Evolutionary conservation across 2,113 vertebrate species (phyloP).

Genomic region (Hippocampus guttulatus): DNA sequence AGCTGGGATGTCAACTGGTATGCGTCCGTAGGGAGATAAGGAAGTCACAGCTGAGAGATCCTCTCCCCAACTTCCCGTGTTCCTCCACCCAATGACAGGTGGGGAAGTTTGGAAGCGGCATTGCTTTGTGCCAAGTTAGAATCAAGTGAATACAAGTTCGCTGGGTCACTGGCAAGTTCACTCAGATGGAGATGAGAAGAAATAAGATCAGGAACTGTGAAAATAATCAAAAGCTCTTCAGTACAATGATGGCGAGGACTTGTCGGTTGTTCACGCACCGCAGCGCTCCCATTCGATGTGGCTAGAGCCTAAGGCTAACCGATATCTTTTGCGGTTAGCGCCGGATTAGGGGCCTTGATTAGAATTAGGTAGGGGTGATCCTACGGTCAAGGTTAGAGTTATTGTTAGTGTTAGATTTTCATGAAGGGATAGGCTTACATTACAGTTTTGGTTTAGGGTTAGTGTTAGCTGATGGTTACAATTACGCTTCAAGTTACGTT

Average conservation of each 20-base stretch:
- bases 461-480: neutral
- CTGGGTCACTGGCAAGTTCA: no score
- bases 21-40: neutral
- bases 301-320: neutral
- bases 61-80: neutral
- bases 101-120: neutral
- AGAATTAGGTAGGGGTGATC: neutral
- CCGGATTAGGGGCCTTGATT: neutral
- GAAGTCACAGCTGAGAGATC: neutral
- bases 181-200: no score
- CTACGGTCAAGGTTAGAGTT: neutral
- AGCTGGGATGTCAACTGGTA: neutral
- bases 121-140: neutral
- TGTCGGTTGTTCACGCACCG: neutral
- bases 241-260: neutral
- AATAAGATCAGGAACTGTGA: neutral
- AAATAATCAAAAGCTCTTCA: neutral
- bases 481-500: neutral
- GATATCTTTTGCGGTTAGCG: neutral
- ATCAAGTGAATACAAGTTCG: neutral
- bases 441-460: neutral
- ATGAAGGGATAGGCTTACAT: neutral
- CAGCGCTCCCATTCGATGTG: neutral
- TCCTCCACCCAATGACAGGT: neutral
- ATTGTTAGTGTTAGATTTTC: neutral